Evolutionary conservation across 2,888 invertebrate species (phyloP), one percentile per base, ranked within the genome.

Genomic region (Prenolepis imparis): DNA sequence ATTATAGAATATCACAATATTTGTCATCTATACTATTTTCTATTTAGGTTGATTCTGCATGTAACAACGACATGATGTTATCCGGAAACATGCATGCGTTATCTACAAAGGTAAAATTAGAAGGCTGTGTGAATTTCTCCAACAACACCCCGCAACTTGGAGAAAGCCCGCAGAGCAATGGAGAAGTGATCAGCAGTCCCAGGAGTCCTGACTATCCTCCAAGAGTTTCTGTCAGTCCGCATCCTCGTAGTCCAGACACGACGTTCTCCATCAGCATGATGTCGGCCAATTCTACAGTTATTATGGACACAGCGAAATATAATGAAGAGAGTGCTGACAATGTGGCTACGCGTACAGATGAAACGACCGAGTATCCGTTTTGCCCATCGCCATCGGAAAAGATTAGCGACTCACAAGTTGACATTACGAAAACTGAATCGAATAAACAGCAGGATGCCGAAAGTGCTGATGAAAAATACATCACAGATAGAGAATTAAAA

Each of bases 191-290:
- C n/a, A 90, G 87, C 18, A 94, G 94, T 85, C 94, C 94, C n/a
- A 90, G 92, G 81, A 94, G 94, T 86, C 94, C 94, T 9, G 94
- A 94, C 78, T 94, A 93, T 87, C 94, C 94, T 12, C 93, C 94
- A 1, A 85, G 91, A 81, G 93, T 93, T 28, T 92, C 94, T 2
- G 86, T 87, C 21, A 92, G 92, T 61, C 78, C 78, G 2, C 89
- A 92, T 67, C 93, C 92, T 3, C 89, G 91, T 11, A 92, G 91
- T 87, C 91, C 91, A 5, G 91, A 92, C 12, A 90, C 90, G 11
- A 91, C 91, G 8, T 90, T 91, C 77, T 78, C 89, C 18, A 85
- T 87, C 18, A 88, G 86, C 52, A 84, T 85, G 68, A 82, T 86
- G 24, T 70, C 90, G 0, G 75, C 77, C 6, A 85, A 81, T 32